A percentile compares a stretch with the other conserved stretches of the same genome.
These are phyloP conservation scores for Schizotus pectinicornis DNA, from an alignment of 2,888 invertebrate genomes.

Conservation along the genomic window DNA sequence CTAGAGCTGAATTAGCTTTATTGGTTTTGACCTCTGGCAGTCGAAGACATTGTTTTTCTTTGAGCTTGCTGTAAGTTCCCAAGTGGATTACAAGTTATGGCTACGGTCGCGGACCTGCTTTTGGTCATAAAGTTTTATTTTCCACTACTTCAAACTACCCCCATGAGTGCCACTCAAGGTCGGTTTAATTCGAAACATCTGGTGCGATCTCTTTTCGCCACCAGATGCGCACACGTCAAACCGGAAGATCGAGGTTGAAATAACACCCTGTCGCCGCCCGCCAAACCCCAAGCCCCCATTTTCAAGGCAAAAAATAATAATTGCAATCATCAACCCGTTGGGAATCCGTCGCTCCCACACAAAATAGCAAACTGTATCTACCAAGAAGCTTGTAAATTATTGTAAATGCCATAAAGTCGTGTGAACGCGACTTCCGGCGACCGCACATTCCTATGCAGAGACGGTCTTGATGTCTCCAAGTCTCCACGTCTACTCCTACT, in stretches of 20 bases:
- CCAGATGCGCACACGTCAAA: constrained; percentile 16
- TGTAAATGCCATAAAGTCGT: constrained; percentile 16
- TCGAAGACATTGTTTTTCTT: too few relatives aligned
- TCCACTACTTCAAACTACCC: background rate
- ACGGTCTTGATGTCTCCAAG: constrained; percentile 8
- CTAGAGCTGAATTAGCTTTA: too few relatives aligned
- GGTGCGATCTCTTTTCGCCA: constrained; percentile 1
- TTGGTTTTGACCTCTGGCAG: too few relatives aligned
- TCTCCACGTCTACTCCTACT: constrained; percentile 17
- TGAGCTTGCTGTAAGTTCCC: too few relatives aligned
- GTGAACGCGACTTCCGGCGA: constrained; percentile 25
- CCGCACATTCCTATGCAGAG: constrained; percentile 22
- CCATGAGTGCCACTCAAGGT: constrained; percentile 6
- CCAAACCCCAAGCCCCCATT: background rate
- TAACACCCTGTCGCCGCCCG: background rate
- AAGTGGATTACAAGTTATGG: too few relatives aligned
- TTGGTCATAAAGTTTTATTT: too few relatives aligned
- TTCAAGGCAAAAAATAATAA: background rate
- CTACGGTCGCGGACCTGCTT: too few relatives aligned
- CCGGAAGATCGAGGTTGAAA: constrained; percentile 18
- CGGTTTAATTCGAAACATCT: constrained; percentile 15
- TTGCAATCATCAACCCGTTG: too few relatives aligned
- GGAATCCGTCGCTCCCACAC: too few relatives aligned
- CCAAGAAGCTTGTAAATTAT: constrained; percentile 1
- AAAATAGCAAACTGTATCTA: too few relatives aligned